Evolutionary conservation across 1,140 invertebrate species (phyloP), one percentile per base, ranked within the genome.

Genomic region (Ruditapes philippinarum): DNA sequence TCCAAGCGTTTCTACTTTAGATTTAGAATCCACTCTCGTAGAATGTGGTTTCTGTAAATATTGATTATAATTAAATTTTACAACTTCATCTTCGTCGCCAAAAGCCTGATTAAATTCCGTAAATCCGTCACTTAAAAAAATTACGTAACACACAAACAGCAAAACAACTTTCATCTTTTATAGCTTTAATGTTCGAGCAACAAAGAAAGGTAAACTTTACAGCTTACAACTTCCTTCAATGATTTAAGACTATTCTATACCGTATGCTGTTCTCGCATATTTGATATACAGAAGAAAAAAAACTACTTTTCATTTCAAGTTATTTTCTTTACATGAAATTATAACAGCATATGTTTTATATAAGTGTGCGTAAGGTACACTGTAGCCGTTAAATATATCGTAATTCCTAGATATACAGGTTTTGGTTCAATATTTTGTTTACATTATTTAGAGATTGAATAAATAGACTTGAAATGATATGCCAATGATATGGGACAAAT

Each of bases 1-100:
- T 17, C 85, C 85, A 2, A 88, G 76, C 19, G 85, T 80, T 80
- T 88, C 85, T 28, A 88, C 85, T 36, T 88, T 88, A 36, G 74
- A 49, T 54, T 88, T 88, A 19, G 85, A 88, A 38, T 88, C 85
- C 1, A 80, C 85, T 42, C 40, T 76, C 19, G 76, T 65, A 14
- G 57, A 49, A 45, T 88, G 45, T n/a, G 85, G 85, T 36, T 36
- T 88, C 85, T 79, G 22, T 65, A 88, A 36, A 38, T 62, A 88
- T 28, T 45, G 60, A 36, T 88, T 88, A 70, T 88, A 88, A 54
- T 88, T 80, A 45, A 88, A 88, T 45, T 80, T 70, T 22, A 45
- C 38, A 25, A 51, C 84, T 7, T 78, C 74, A 14, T 79, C 85
- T 1, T 79, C 85, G 11, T 70, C 74, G 22, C 33, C 76, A n/a